Evolutionary conservation across 2,888 invertebrate genomes (phyloP), one percentile per base, ranked within the genome.

Genomic region (Caenorhabditis sp.): DNA sequence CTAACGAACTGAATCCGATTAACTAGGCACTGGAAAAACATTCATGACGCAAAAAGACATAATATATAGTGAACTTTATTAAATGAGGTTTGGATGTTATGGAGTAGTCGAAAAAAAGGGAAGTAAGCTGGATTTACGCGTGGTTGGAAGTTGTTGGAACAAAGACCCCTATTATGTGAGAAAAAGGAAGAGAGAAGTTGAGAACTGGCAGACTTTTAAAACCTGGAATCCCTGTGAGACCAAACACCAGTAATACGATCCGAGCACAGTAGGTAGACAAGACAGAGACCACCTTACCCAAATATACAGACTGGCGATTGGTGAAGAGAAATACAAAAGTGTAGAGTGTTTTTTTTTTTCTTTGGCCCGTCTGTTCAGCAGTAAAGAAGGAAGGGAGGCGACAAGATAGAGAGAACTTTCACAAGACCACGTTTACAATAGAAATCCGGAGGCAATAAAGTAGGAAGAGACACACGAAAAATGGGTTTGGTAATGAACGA

Each of bases 81-180:
- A 41, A 31, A 12, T 61, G 59, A 76, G 68, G 76, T 66, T 70
- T 69, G 24, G 51, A 28, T 31, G 47, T 68, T 54, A 73, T 54
- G 31, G 63, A 64, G 26, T 6, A 26, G 26, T 19, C n/a, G n/a
- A 47, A 19, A 19, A 19, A 47, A 35, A 38, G 38, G 47, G 61
- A 51, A 77, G 47, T 41, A 72, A 66, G 66, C 44, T 54, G 54
- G 54, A 54, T 54, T 77, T 77, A 77, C 76, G 76, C 76, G 76
- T 77, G 76, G 76, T 77, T 77, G 76, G 76, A 77, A 77, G 51
- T 69, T 77, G 76, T 77, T 77, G 76, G 76, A 77, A 77, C 61
- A 69, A 77, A 76, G 76, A 77, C 76, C 76, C 76, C 76, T 77
- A 77, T 77, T 69, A 69, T 77, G 66, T 44, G 76, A 69, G 76